Conservation (phyloP, 2,888 invertebrate species). For the Papilio protenor region DNA sequence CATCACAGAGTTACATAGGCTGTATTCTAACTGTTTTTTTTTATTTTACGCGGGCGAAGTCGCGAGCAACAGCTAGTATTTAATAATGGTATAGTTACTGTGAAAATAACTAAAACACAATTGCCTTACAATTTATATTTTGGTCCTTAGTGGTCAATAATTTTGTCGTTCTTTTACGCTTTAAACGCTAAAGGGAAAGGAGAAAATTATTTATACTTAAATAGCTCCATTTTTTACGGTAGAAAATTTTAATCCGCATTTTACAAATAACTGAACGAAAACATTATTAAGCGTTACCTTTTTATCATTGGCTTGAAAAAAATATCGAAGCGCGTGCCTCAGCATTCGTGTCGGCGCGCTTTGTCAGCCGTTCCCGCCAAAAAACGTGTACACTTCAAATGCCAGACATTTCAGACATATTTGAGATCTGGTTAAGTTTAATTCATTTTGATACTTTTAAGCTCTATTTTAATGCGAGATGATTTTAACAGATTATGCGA, state of each 20-base stretch:
- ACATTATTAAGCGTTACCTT: constrained; percentile 40
- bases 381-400: constrained; percentile 73
- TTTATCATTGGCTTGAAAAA: constrained; percentile 50
- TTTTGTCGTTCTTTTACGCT: no score
- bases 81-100: no score
- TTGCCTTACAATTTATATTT: no score
- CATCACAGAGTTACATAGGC: no score
- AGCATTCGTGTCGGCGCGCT: constrained; percentile 68
- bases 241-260: constrained; percentile 19
- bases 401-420: constrained; percentile 69
- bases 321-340: constrained; percentile 72
- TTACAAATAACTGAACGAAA: constrained; percentile 25
- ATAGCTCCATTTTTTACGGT: background rate
- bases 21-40: no score
- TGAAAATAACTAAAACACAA: no score
- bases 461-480: constrained; percentile 36
- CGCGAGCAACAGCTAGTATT: no score
- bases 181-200: no score
- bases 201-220: background rate
- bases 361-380: constrained; percentile 65
- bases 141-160: no score
- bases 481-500: background rate
- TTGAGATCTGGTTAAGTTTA: constrained; percentile 44
- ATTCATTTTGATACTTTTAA: background rate
- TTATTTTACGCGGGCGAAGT: no score